Percentiles rank a stretch among this genome's conserved stretches.
Evolutionary conservation across 2,888 invertebrate species (phyloP).

Genomic region (Noctua pronuba): DNA sequence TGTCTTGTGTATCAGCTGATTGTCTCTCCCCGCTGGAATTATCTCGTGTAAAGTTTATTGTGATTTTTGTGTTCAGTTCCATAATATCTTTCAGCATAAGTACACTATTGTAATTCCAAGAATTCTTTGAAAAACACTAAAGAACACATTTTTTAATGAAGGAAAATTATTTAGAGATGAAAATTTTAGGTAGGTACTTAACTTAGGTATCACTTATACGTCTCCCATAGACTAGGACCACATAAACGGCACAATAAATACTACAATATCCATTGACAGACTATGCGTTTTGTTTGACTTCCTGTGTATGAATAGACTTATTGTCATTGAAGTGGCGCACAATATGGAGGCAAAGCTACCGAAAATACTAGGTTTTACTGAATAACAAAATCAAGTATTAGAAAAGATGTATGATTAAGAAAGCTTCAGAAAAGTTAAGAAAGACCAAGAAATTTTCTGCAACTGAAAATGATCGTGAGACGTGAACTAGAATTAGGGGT

Average conservation of each 20-base stretch:
- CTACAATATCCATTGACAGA: slow-evolving; percentile 18
- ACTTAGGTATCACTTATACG: background rate
- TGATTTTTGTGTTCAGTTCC: background rate
- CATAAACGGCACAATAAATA: background rate
- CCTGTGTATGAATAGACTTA: slow-evolving; percentile 11
- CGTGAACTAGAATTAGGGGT: background rate
- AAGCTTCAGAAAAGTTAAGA: slow-evolving; percentile 16
- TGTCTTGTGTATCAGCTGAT: slow-evolving; percentile 12
- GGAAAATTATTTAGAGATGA: background rate
- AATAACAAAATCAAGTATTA: background rate
- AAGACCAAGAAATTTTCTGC: background rate
- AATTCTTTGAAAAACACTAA: background rate
- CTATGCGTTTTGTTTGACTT: slow-evolving; percentile 4
- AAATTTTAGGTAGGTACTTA: background rate
- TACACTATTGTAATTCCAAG: background rate
- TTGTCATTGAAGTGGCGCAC: background rate
- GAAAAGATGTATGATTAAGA: background rate
- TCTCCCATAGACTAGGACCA: background rate
- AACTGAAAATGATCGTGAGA: slow-evolving; percentile 15
- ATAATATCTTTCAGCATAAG: background rate
- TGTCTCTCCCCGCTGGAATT: slow-evolving; percentile 1
- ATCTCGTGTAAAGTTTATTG: background rate
- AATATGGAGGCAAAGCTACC: background rate
- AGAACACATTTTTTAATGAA: background rate
- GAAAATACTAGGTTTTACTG: background rate